phyloP scores from a whole-genome alignment of 2,113 vertebrate genomes.

The Emydocephalus ijimae region DNA sequence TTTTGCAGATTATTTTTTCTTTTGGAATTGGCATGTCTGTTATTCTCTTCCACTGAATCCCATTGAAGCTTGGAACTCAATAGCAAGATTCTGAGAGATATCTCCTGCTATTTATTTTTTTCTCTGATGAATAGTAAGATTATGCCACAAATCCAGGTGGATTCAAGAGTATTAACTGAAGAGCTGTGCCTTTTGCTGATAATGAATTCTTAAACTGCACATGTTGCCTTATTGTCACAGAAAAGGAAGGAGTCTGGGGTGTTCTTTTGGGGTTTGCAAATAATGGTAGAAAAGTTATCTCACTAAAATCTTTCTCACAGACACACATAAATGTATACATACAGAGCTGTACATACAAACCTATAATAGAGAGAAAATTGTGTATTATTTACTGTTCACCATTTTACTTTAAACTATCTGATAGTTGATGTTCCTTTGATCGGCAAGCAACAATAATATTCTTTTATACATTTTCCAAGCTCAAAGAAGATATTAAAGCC shows the following conservation, averaged over 20 bases:
- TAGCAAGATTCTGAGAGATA: constrained; percentile 43
- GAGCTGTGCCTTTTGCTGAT: constrained; percentile 64
- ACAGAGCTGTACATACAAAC: constrained; percentile 32
- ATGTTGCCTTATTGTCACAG: constrained; percentile 64
- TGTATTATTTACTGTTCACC: constrained; percentile 47
- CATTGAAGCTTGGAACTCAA: constrained; percentile 4
- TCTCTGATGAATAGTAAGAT: constrained; percentile 49
- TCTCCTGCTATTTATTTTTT: constrained; percentile 41
- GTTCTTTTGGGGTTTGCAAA: constrained; percentile 51
- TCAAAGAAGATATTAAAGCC: constrained; percentile 78
- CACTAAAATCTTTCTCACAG: constrained; percentile 48
- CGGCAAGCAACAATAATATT: constrained; percentile 67
- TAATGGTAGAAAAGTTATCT: constrained; percentile 53
- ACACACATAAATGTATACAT: too few relatives aligned
- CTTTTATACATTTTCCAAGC: constrained; percentile 74
- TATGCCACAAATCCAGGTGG: constrained; percentile 43
- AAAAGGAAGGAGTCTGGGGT: constrained; percentile 52
- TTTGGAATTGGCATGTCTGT: constrained; percentile 12
- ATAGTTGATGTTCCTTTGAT: constrained; percentile 66
- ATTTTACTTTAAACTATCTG: constrained; percentile 62
- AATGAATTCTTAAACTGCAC: constrained; percentile 63
- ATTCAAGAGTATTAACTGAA: constrained; percentile 47
- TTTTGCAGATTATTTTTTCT: constrained; percentile 47
- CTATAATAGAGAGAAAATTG: constrained; percentile 49
- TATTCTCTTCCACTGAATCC: constrained; percentile 48